Evolutionary conservation across 2,113 vertebrate genomes (phyloP), one percentile per base, ranked within the genome.

Genomic region (Agelaius tricolor): DNA sequence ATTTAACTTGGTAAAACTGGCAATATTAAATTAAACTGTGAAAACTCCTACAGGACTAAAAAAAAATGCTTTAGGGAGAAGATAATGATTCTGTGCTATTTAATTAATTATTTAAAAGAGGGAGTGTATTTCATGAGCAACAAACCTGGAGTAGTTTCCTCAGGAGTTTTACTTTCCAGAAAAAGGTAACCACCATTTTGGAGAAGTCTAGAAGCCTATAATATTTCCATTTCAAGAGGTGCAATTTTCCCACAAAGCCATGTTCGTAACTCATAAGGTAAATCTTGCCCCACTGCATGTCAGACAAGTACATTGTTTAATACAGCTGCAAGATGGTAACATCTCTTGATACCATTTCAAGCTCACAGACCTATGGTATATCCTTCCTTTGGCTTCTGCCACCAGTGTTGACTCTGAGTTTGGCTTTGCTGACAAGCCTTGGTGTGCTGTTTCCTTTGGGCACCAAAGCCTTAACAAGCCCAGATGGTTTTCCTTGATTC

Each of bases 1-100:
- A 96, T 96, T 97, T 96, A 97, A 87, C 87, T 78, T 84, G 72
- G 91, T 46, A 80, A 94, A 84, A 76, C 14, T 2, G 22, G 39
- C 57, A 92, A 59, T 77, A 51, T 78, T 96, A 90, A 98, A 97
- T 97, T 95, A 97, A 94, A 78, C 73, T 92, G 59, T 93, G 84
- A 82, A 89, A 89, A 91, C 21, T 96, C 83, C 68, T 92, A 46
- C 35, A 62, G 87, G 82, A 47, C 4, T 2, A 24, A 58, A 57
- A 51, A 77, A 58, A 58, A 21, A 15, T 7, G 27, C 83, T 97
- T 94, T 87, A 93, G 87, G 75, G 71, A 88, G 95, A 91, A 94
- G 69, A 55, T 86, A 76, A 61, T 80, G 71, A 81, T 79, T 95
- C 22, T 65, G 30, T 80, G 43, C 46, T 74, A 31, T 83, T 80